Conservation (phyloP, 2,888 invertebrate genomes). For the Chaitophorus viminalis region DNA sequence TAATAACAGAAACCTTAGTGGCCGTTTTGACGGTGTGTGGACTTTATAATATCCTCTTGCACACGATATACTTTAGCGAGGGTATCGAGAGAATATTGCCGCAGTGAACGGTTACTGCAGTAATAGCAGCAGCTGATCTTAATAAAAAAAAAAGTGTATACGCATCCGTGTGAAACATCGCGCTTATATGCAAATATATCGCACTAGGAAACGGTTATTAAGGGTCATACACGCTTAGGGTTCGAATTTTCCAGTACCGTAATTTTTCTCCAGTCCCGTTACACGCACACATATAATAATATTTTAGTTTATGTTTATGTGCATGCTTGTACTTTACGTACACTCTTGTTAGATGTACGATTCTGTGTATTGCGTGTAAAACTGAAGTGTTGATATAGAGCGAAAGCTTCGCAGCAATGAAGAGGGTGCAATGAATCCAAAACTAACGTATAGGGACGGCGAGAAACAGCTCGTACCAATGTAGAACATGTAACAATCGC, state of each 20-base stretch:
- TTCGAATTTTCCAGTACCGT: conserved; percentile 3
- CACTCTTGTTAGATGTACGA: background rate
- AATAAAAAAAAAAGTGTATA: too few relatives aligned
- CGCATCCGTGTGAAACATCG: too few relatives aligned
- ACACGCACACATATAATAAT: background rate
- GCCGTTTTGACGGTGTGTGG: too few relatives aligned
- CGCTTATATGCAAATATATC: background rate
- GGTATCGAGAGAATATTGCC: too few relatives aligned
- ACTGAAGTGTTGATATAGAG: conserved; percentile 33
- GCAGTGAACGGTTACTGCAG: too few relatives aligned
- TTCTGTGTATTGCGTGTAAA: background rate
- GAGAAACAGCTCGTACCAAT: background rate
- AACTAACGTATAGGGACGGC: background rate
- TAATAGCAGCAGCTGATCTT: too few relatives aligned
- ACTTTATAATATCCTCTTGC: too few relatives aligned
- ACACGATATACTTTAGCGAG: too few relatives aligned
- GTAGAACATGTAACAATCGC: background rate
- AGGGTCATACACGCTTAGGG: background rate
- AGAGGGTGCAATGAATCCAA: background rate
- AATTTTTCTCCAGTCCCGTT: conserved; percentile 18
- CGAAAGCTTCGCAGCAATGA: too few relatives aligned
- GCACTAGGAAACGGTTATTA: background rate
- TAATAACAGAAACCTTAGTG: too few relatives aligned
- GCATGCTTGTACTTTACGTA: background rate
- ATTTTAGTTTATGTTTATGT: background rate